Conservation (phyloP, 2,797 vertebrate genomes). For the Pseudomugil gertrudae region DNA sequence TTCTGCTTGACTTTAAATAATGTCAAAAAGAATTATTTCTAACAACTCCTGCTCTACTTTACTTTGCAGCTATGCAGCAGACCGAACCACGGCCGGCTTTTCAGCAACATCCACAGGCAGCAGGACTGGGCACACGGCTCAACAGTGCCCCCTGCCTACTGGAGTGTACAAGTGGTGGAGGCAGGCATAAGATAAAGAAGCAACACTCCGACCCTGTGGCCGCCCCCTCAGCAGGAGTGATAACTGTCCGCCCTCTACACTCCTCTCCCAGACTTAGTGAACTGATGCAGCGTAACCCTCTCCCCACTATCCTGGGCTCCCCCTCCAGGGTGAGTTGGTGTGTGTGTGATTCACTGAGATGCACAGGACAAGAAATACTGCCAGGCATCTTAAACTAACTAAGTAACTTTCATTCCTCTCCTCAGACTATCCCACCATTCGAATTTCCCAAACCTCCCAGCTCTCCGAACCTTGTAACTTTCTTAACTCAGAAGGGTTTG, state of each 20-base stretch:
- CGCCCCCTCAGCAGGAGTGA: slow-evolving; percentile 69
- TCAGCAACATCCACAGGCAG: slow-evolving; percentile 66
- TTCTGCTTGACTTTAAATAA: slow-evolving; percentile 17
- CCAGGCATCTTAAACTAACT: slow-evolving; percentile 8
- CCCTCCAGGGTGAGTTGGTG: slow-evolving; percentile 88
- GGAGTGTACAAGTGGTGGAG: slow-evolving; percentile 82
- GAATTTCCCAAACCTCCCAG: slow-evolving; percentile 92
- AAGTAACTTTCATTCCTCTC: slow-evolving; percentile 5
- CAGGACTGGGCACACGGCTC: slow-evolving; percentile 89
- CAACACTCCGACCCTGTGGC: slow-evolving; percentile 91
- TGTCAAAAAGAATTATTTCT: slow-evolving; percentile 14
- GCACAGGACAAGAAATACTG: slow-evolving; percentile 1
- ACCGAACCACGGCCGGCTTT: slow-evolving; percentile 66
- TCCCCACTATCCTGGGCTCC: slow-evolving; percentile 95
- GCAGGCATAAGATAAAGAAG: slow-evolving; percentile 92
- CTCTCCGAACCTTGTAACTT: slow-evolving; percentile 91
- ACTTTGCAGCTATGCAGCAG: slow-evolving; percentile 61
- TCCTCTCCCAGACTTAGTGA: slow-evolving; percentile 94
- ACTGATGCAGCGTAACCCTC: slow-evolving; percentile 93
- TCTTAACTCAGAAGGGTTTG: slow-evolving; percentile 91
- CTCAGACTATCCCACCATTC: slow-evolving; percentile 87
- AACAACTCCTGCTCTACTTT: slow-evolving; percentile 1
- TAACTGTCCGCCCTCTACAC: slow-evolving; percentile 86
- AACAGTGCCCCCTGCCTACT: slow-evolving; percentile 96
- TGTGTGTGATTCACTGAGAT: not conserved